Base-by-base conservation (phyloP, 2,888 invertebrate genomes). In the Carabus problematicus region DNA sequence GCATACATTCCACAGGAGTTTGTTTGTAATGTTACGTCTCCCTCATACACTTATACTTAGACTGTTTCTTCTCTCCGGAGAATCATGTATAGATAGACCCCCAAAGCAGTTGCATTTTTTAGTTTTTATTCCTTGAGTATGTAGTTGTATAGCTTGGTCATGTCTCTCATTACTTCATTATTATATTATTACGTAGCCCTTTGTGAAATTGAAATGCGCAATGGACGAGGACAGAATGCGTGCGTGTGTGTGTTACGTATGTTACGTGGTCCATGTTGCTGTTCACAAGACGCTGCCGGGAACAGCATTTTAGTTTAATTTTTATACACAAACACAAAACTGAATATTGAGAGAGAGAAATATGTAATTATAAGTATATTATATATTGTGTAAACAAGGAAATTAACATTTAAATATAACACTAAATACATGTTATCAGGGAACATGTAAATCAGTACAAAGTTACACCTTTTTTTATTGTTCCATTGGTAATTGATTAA, bases 381-480 rank as follows among this genome's bases (percentile, higher is more conserved):
- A 66, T 52, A 47, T 67, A 67, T 40, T 52, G 19, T 43, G 56
- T 56, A 18, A 67, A 60, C 49, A 52, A 29, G 29, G 29, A 29
- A 29, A 60, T 47, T 64, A 47, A 59, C 40, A 59, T 66, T 56
- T 42, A 14, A 42, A 59, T 8, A 56, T 42, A 59, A 42, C 39
- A 42, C 14, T 18, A 59, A n/a, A 68, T 68, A 68, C 60, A 56
- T 69, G 61, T 62, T 69, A 62, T 69, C 69, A 69, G 69, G 69
- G 69, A 69, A 69, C 69, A 69, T 69, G 69, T 62, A 62, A 69
- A 55, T 69, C 55, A 69, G 69, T 69, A 69, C 69, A 69, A 69
- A 69, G 56, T 62, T 69, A 56, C 60, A 59, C 19, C 39, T 45
- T 62, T 69, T 69, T 69, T 60, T 60, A 69, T 69, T 69, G 69